phyloP scores from a whole-genome alignment of 2,797 vertebrate species.

The Gobionotothen gibberifrons region DNA sequence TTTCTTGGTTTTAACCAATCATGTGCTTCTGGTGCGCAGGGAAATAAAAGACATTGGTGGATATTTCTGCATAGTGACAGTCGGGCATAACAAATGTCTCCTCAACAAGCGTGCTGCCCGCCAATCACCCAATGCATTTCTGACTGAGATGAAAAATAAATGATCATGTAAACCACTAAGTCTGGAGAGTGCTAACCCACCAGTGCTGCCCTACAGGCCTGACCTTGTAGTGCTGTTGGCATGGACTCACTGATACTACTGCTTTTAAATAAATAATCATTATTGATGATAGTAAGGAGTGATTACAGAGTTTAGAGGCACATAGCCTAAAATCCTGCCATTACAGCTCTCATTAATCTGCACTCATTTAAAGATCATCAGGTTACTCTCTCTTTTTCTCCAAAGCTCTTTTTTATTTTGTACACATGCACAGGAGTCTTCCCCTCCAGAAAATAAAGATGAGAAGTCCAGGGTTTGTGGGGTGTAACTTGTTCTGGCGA shows the following conservation, averaged over 20 bases:
- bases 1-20: constrained; percentile 56
- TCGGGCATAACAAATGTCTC: constrained; percentile 28
- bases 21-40: constrained; percentile 5
- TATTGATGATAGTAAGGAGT: constrained; percentile 31
- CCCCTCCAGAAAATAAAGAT: constrained; percentile 23
- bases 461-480: constrained; percentile 15
- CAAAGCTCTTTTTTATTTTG: background rate
- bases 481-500: constrained; percentile 25
- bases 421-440: constrained; percentile 3
- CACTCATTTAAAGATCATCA: constrained; percentile 25
- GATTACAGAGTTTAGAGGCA: constrained; percentile 42
- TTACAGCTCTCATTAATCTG: constrained; percentile 1
- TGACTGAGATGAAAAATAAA: constrained; percentile 17
- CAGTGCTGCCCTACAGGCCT: constrained; percentile 11
- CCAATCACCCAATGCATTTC: constrained; percentile 25
- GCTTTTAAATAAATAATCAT: constrained; percentile 44
- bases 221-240: constrained; percentile 4
- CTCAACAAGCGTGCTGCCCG: constrained; percentile 20
- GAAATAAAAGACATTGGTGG: constrained; percentile 40
- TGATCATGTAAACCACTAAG: background rate
- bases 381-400: background rate
- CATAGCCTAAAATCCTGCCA: constrained; percentile 20
- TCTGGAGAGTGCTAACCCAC: background rate
- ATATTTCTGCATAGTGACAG: constrained; percentile 65
- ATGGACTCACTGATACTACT: constrained; percentile 14